phyloP scores from a whole-genome alignment of 2,113 vertebrate species.

The Sphaerodactylus townsendi region DNA sequence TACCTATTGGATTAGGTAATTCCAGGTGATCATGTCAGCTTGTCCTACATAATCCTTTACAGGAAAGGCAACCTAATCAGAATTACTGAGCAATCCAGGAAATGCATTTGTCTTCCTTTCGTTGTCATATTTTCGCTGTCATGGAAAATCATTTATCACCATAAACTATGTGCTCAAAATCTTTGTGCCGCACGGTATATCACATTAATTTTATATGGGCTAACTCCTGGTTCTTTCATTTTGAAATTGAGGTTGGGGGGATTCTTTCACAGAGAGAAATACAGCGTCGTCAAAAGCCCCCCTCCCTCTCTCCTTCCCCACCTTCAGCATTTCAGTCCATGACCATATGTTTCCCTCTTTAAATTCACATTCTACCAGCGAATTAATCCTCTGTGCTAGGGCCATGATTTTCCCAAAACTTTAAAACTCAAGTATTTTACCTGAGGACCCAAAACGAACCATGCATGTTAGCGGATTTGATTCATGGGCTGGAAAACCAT shows the following conservation, averaged over 20 bases:
- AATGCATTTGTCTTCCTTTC: conserved; percentile 59
- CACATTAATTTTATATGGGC: conserved; percentile 45
- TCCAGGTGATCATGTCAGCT: conserved; percentile 61
- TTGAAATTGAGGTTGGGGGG: conserved; percentile 16
- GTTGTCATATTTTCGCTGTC: conserved; percentile 48
- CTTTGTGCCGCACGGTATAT: conserved; percentile 36
- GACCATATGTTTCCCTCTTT: not conserved
- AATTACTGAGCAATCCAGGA: conserved; percentile 42
- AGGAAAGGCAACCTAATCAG: conserved; percentile 37
- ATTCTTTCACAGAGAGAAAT: conserved; percentile 5
- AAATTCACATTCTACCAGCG: not conserved
- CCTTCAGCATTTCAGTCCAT: not conserved
- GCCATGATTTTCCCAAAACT: not conserved
- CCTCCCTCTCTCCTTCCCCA: too few species aligned
- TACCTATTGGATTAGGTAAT: conserved; percentile 60
- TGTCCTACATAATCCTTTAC: conserved; percentile 49
- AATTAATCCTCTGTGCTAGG: conserved; percentile 13
- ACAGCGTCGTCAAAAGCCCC: conserved; percentile 29
- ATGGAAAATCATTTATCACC: conserved; percentile 51
- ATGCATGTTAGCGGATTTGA: too few species aligned
- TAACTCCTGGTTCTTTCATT: conserved; percentile 39
- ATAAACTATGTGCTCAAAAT: conserved; percentile 45
- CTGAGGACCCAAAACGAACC: too few species aligned
- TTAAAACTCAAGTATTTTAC: not conserved
- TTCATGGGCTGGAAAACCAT: not conserved